Base-by-base conservation (phyloP, 2,113 vertebrate species). In the Phoenicopterus ruber region DNA sequence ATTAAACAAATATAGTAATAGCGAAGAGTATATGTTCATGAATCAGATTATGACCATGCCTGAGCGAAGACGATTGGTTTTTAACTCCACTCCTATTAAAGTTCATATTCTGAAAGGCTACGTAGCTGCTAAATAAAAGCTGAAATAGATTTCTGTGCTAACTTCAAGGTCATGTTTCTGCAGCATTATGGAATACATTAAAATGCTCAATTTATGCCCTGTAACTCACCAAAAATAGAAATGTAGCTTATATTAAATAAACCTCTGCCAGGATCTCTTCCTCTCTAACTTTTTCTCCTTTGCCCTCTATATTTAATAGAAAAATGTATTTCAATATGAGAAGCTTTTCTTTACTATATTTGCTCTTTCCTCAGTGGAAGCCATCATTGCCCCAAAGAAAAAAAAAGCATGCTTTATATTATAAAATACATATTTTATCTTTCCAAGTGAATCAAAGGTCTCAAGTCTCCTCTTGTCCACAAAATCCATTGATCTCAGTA, bases 91-190 rank as follows among this genome's bases (percentile, higher is more conserved):
- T 97, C 85, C 80, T 95, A 95, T 95, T 95, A 91, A 93, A 95
- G 95, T 95, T 96, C 90, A 86, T 96, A 88, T 95, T 97, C 96
- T 91, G 87, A 97, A 96, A 88, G 82, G 82, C 94, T 97, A 86
- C 67, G 29, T 9, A 88, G 94, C 81, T 91, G 91, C 95, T 87
- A 97, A 97, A 96, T 95, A 93, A 96, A 96, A 97, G 70, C 94
- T 94, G 82, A 93, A 97, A 97, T 97, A 97, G 92, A 97, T 97
- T 97, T 97, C 82, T 88, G 77, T 89, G 81, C 86, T 94, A 97
- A 95, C 95, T 95, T 97, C 96, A 97, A 97, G 97, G 97, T 97
- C 97, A 88, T 89, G 65, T 97, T 97, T 97, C 85, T 94, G 81
- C 67, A 94, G 44, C 80, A 87, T 89, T 97, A 95, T 90, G 84